phyloP scores from a whole-genome alignment of 92 coral and sea anemone genomes.

The Bergia sp. region DNA sequence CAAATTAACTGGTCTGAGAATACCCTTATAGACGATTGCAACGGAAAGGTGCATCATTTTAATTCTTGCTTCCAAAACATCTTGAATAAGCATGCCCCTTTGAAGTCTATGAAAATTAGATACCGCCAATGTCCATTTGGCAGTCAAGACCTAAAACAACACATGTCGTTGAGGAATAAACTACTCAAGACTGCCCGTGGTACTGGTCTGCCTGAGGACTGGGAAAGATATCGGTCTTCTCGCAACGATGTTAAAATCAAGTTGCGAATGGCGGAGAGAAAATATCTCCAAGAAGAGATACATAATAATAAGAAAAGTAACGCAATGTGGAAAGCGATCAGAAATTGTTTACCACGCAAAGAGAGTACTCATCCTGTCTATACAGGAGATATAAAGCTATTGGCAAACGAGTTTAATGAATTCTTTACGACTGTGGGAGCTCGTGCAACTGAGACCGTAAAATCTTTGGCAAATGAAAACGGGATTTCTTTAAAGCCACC shows the following conservation, averaged over 20 bases:
- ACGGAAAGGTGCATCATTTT: conserved; percentile 46
- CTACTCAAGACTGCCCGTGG: conserved; percentile 27
- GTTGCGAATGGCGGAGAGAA: conserved; percentile 16
- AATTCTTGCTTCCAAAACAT: not conserved
- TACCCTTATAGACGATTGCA: conserved; percentile 20
- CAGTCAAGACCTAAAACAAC: conserved; percentile 1
- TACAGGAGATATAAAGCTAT: conserved; percentile 44
- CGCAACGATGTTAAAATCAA: conserved; percentile 22
- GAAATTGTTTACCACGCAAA: conserved; percentile 29
- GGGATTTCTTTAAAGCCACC: not conserved
- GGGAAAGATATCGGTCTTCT: conserved; percentile 38
- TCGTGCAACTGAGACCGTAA: conserved; percentile 42
- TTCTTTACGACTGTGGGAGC: conserved; percentile 54
- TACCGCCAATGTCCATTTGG: conserved; percentile 24
- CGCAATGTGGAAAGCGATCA: conserved; percentile 42
- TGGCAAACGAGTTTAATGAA: conserved; percentile 53
- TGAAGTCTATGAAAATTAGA: conserved; percentile 45
- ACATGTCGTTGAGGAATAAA: conserved; percentile 18
- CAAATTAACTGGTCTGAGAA: conserved; percentile 32
- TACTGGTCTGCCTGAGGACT: conserved; percentile 38
- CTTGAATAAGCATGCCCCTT: conserved; percentile 34
- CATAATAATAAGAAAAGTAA: conserved; percentile 9
- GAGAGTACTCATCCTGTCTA: conserved; percentile 50
- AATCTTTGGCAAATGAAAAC: conserved; percentile 8
- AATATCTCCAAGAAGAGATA: conserved; percentile 27